A percentile compares a stretch with the other conserved stretches of the same genome.
These are phyloP conservation scores for Epistrophe grossulariae DNA, from an alignment of 2,888 invertebrate species.

Conservation along the genomic window DNA sequence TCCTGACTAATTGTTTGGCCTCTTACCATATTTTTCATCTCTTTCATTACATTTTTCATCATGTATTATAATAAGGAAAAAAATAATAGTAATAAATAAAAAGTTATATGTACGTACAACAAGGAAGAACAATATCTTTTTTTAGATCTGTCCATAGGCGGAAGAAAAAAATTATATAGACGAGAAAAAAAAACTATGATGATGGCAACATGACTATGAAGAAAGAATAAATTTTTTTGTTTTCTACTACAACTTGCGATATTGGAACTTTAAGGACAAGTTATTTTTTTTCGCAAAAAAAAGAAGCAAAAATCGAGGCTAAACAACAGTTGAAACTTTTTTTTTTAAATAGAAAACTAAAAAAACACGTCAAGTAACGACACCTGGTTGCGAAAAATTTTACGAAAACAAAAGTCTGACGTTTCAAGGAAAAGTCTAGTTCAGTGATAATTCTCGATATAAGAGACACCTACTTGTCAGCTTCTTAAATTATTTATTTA, in stretches of 20 bases:
- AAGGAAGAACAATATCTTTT: constrained; percentile 26
- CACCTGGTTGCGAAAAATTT: too few species aligned
- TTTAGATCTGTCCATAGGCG: constrained; percentile 25
- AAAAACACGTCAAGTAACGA: too few species aligned
- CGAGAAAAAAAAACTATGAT: background rate
- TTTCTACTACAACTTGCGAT: background rate
- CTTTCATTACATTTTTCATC: constrained; percentile 27
- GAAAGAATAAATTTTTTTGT: background rate
- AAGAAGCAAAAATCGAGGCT: background rate
- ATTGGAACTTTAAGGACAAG: background rate
- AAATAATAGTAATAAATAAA: constrained; percentile 12
- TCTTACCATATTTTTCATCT: constrained; percentile 57
- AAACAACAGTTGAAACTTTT: too few species aligned
- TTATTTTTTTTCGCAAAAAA: background rate
- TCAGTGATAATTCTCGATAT: too few species aligned
- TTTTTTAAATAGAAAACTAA: too few species aligned
- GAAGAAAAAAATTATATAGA: background rate
- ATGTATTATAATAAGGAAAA: constrained; percentile 5
- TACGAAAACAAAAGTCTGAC: too few species aligned
- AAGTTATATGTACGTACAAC: background rate
- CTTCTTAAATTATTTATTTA: too few species aligned
- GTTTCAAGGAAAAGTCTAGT: too few species aligned
- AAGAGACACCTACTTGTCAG: too few species aligned
- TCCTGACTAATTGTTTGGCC: constrained; percentile 72
- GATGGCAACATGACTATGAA: background rate